Percentiles rank a stretch among this genome's conserved stretches.
These are phyloP conservation scores for Cettia cetti DNA, from an alignment of 2,113 vertebrate species.

Conservation along the genomic window DNA sequence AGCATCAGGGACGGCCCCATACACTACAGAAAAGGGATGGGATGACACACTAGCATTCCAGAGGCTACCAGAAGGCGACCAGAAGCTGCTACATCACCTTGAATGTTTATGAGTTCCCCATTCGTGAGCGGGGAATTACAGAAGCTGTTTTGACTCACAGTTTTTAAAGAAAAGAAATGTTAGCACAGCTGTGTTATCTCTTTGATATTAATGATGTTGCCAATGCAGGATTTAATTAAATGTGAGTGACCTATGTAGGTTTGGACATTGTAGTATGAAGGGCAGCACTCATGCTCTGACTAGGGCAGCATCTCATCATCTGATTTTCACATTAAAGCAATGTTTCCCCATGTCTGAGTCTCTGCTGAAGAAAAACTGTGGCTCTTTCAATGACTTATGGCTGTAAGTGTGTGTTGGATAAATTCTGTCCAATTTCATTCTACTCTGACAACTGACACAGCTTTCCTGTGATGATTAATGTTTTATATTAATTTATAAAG, in stretches of 20 bases:
- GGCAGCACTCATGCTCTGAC: neutral
- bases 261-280: neutral
- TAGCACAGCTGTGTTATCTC: neutral
- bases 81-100: neutral
- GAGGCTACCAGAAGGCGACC: neutral
- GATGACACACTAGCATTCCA: neutral
- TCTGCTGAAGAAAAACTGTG: neutral
- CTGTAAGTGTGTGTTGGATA: neutral
- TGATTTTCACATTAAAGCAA: neutral
- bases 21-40: fast-evolving
- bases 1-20: fast-evolving
- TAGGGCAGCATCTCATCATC: neutral
- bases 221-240: neutral
- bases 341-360: neutral
- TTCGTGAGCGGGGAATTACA: neutral
- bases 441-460: neutral
- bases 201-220: neutral
- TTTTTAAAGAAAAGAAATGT: neutral
- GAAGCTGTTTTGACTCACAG: neutral
- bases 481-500: neutral
- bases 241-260: neutral
- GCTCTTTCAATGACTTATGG: neutral
- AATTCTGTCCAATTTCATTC: neutral
- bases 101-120: neutral
- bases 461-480: neutral